Evolutionary conservation across 2,888 invertebrate species (phyloP).

Genomic region (Metellina segmentata): DNA sequence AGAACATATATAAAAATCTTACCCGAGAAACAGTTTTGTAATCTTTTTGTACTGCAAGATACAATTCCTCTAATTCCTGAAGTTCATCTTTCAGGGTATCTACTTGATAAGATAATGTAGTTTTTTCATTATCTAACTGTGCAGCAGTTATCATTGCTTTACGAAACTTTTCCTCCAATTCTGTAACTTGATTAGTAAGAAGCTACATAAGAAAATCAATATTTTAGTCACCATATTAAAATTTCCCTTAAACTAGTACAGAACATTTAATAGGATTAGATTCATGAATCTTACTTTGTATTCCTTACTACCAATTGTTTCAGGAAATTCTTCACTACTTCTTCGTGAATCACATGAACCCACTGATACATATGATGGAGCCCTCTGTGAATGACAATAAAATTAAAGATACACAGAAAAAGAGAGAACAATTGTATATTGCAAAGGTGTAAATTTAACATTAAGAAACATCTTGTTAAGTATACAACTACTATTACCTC

Average conservation of each 20-base stretch:
- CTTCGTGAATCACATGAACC: constrained; percentile 87
- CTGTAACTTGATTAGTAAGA: constrained; percentile 87
- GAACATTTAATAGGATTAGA: background rate
- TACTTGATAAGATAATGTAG: constrained; percentile 96
- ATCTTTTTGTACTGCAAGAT: constrained; percentile 83
- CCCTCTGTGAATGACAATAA: constrained; percentile 41
- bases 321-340: constrained; percentile 95
- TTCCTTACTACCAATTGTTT: constrained; percentile 80
- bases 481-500: constrained; percentile 10
- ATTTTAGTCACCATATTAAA: constrained; percentile 78
- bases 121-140: constrained; percentile 98
- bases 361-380: constrained; percentile 78
- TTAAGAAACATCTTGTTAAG: background rate
- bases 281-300: constrained; percentile 54
- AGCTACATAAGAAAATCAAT: constrained; percentile 32
- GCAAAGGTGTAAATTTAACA: background rate
- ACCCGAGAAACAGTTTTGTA: constrained; percentile 81
- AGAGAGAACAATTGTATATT: background rate
- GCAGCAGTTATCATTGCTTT: constrained; percentile 99
- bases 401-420: background rate
- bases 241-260: background rate
- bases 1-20: constrained; percentile 64
- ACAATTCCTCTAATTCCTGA: constrained; percentile 95
- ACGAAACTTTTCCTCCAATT: constrained; percentile 97
- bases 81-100: constrained; percentile 94